These are phyloP conservation scores for Eupithecia abbreviata DNA, from an alignment of 2,888 invertebrate species.

Conservation along the genomic window DNA sequence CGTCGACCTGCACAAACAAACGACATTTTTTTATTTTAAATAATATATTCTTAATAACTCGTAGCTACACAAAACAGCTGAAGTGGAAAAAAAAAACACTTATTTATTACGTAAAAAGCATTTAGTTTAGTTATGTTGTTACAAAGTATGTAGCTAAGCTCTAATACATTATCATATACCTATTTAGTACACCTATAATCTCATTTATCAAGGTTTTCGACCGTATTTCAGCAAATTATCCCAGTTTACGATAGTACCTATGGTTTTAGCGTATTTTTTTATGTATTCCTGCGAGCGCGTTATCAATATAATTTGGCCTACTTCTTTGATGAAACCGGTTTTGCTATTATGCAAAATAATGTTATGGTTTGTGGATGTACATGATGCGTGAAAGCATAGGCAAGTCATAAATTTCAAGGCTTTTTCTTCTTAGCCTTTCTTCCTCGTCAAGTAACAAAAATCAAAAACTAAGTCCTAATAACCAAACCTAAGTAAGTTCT, in stretches of 20 bases:
- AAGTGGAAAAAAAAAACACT: too few relatives aligned
- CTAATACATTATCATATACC: too few relatives aligned
- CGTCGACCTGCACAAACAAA: too few relatives aligned
- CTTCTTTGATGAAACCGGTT: slow-evolving; percentile 25
- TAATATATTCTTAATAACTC: too few relatives aligned
- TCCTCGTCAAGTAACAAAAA: not conserved
- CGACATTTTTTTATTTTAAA: too few relatives aligned
- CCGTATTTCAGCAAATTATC: slow-evolving; percentile 39
- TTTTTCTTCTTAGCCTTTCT: not conserved
- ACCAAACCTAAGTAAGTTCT: too few relatives aligned
- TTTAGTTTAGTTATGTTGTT: too few relatives aligned
- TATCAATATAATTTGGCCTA: slow-evolving; percentile 36
- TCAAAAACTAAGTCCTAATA: not conserved
- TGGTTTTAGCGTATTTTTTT: slow-evolving; percentile 37
- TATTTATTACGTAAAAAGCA: too few relatives aligned
- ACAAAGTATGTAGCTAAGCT: too few relatives aligned
- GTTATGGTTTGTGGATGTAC: not conserved
- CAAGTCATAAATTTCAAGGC: not conserved
- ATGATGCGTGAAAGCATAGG: not conserved
- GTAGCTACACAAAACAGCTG: too few relatives aligned
- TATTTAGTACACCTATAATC: slow-evolving; percentile 28
- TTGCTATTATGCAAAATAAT: slow-evolving; percentile 19
- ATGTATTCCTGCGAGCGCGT: slow-evolving; percentile 27
- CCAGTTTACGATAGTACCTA: slow-evolving; percentile 38
- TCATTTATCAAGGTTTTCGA: slow-evolving; percentile 43